A percentile compares a stretch with the other conserved stretches of the same genome.
These are phyloP conservation scores for Hemibates koningsi DNA, from an alignment of 2,113 vertebrate species.

Conservation along the genomic window DNA sequence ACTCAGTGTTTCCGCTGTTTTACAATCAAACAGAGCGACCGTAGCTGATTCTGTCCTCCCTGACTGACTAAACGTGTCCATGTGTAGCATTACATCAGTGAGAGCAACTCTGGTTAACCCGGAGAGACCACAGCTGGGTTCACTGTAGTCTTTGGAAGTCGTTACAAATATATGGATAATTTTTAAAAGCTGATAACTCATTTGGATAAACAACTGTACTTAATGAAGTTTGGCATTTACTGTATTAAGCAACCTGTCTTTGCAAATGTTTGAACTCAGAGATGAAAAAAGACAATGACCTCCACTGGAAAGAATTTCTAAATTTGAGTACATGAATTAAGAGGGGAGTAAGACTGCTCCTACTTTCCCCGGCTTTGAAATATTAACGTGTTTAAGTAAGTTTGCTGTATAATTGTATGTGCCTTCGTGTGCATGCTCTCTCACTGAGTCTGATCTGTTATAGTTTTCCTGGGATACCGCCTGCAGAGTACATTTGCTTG, in stretches of 20 bases:
- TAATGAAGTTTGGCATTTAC: not conserved
- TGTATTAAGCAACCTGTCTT: not conserved
- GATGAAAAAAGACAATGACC: conserved; percentile 27
- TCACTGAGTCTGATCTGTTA: conserved; percentile 4
- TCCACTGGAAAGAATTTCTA: conserved; percentile 53
- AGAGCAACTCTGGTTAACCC: not conserved
- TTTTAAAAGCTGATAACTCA: not conserved
- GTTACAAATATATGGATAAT: not conserved
- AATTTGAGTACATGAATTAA: conserved; percentile 7
- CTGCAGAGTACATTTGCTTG: conserved; percentile 40
- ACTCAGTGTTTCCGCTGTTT: conserved; percentile 11
- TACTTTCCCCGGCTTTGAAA: conserved; percentile 17
- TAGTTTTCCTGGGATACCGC: conserved; percentile 9
- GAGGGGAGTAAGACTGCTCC: not conserved
- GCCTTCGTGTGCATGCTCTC: not conserved
- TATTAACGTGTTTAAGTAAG: not conserved
- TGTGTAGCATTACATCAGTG: not conserved
- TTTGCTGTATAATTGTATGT: not conserved
- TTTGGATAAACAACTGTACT: not conserved
- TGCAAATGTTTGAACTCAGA: conserved; percentile 18
- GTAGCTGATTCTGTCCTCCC: not conserved
- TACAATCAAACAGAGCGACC: not conserved
- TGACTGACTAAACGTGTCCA: conserved; percentile 1
- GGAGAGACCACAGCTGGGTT: not conserved
- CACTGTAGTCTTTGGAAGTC: not conserved